Conservation (phyloP, 1,140 invertebrate species). For the Zaprionus camerounensis region DNA sequence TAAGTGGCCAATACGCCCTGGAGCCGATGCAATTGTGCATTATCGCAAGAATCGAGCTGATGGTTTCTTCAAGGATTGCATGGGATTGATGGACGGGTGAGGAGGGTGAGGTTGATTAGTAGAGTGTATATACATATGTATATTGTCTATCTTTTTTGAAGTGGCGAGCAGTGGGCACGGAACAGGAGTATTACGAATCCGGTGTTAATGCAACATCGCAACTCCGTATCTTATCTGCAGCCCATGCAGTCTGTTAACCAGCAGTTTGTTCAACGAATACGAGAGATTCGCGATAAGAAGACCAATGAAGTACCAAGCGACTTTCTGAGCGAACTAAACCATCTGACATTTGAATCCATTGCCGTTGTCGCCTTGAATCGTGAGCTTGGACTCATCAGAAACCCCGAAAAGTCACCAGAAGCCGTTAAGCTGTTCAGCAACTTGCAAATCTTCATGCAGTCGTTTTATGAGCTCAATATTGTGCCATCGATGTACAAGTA, state of each 20-base stretch:
- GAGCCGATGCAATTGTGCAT: slow-evolving; percentile 48
- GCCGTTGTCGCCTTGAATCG: slow-evolving; percentile 33
- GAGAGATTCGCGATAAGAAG: slow-evolving; percentile 60
- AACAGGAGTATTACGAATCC: slow-evolving; percentile 46
- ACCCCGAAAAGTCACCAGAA: slow-evolving; percentile 83
- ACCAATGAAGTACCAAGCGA: slow-evolving; percentile 35
- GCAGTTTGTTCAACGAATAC: slow-evolving; percentile 88
- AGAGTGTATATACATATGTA: background rate
- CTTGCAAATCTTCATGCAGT: slow-evolving; percentile 11
- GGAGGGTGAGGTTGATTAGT: background rate
- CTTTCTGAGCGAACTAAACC: slow-evolving; percentile 33
- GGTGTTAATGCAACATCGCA: slow-evolving; percentile 59
- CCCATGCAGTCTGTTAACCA: slow-evolving; percentile 83
- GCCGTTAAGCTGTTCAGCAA: slow-evolving; percentile 26
- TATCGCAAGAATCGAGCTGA: slow-evolving; percentile 46
- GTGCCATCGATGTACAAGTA: slow-evolving; percentile 86
- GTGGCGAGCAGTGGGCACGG: slow-evolving; percentile 50
- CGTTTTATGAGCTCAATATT: slow-evolving; percentile 85
- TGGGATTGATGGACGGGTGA: slow-evolving; percentile 48
- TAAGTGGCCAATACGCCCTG: slow-evolving; percentile 57
- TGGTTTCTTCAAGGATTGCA: slow-evolving; percentile 52
- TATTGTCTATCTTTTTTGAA: background rate
- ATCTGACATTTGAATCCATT: slow-evolving; percentile 39
- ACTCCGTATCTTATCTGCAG: slow-evolving; percentile 45
- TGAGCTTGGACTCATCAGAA: slow-evolving; percentile 58